phyloP scores from a whole-genome alignment of 2,797 vertebrate genomes.

The Chrysocyon brachyurus region DNA sequence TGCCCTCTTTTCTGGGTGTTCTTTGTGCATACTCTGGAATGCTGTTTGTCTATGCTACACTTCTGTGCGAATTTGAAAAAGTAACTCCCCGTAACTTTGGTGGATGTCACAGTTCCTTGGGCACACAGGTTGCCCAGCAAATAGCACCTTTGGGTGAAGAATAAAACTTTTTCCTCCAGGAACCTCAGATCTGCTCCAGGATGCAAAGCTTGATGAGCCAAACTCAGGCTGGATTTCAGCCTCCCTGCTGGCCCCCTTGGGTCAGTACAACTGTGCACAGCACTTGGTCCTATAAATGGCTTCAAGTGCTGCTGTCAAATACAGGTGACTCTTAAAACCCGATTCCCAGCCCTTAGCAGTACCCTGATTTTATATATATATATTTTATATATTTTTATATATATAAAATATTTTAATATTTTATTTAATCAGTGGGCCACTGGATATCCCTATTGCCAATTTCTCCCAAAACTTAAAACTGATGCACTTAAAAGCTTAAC shows the following conservation, averaged over 20 bases:
- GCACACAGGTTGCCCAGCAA: neutral
- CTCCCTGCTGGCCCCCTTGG: neutral
- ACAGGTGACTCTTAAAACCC: neutral
- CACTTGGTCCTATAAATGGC: neutral
- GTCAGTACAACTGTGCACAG: neutral
- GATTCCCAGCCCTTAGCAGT: neutral
- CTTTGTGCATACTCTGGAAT: neutral
- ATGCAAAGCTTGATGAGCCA: neutral
- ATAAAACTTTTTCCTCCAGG: neutral
- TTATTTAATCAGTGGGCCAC: neutral
- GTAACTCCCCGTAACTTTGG: neutral
- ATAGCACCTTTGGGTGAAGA: neutral
- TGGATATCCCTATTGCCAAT: neutral
- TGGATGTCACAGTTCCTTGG: neutral
- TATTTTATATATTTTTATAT: too few species aligned
- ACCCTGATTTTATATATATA: neutral
- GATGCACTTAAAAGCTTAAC: neutral
- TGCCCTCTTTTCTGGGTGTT: neutral
- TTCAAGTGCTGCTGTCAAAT: neutral
- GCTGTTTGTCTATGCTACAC: neutral
- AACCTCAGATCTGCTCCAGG: neutral
- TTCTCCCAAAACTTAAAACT: conserved; percentile 21
- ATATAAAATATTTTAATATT: too few species aligned
- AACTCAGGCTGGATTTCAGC: neutral
- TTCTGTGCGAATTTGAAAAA: neutral